A percentile compares a stretch with the other conserved stretches of the same genome.
phyloP scores from a whole-genome alignment of 2,113 vertebrate genomes.

The Chionis minor region DNA sequence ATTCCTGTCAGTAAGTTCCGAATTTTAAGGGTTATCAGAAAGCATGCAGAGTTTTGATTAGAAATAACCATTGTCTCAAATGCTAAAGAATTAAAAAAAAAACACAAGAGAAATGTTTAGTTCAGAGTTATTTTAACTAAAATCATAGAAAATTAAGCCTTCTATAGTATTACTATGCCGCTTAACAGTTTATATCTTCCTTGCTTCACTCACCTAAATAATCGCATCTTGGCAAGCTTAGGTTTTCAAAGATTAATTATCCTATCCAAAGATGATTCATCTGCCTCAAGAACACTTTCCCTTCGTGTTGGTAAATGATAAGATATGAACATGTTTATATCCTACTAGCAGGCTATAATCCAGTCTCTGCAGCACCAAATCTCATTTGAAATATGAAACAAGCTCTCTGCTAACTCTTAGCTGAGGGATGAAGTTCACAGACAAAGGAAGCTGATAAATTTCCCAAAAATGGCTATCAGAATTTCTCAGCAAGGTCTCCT shows the following conservation, averaged over 20 bases:
- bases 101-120: background rate
- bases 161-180: background rate
- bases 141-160: background rate
- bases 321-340: background rate
- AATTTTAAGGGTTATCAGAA: background rate
- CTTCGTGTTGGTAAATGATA: background rate
- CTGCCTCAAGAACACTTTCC: background rate
- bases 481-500: background rate
- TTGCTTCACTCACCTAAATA: background rate
- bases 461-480: background rate
- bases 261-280: background rate
- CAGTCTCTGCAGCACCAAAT: background rate
- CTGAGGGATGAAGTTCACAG: background rate
- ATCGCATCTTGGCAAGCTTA: background rate
- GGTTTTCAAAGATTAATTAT: background rate
- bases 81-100: background rate
- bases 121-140: background rate
- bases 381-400: background rate
- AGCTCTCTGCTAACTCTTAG: background rate
- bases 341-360: background rate
- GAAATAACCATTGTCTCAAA: background rate
- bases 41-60: background rate
- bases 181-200: background rate
- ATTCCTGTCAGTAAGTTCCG: background rate
- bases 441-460: background rate